A percentile compares a stretch with the other conserved stretches of the same genome.
These are phyloP conservation scores for Orbicella faveolata DNA, from an alignment of 64 coral and sea anemone genomes.

Conservation along the genomic window DNA sequence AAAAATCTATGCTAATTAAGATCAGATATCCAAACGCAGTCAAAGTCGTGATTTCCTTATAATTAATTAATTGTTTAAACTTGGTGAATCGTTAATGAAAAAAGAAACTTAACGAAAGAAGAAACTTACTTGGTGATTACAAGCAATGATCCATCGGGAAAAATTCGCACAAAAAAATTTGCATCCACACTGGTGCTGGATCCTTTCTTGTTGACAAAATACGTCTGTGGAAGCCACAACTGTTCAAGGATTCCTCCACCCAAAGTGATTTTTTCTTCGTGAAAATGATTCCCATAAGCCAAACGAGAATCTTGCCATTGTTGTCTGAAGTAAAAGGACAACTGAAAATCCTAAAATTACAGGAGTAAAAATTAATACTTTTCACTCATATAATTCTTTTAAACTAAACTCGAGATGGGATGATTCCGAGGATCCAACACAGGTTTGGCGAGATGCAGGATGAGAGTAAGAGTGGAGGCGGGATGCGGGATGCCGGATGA, in stretches of 20 bases:
- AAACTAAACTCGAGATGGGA: too few species aligned
- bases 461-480: too few species aligned
- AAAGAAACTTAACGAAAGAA: too few species aligned
- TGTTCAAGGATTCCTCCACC: constrained; percentile 32
- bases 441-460: too few species aligned
- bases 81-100: too few species aligned
- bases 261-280: constrained; percentile 17
- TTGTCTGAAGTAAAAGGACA: constrained; percentile 54
- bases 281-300: constrained; percentile 35
- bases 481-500: too few species aligned
- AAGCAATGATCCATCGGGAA: constrained; percentile 24
- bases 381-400: not conserved
- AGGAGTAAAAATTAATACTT: not conserved
- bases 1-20: too few species aligned
- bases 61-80: too few species aligned
- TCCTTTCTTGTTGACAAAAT: constrained; percentile 57
- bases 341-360: constrained; percentile 33
- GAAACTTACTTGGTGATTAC: constrained; percentile 28
- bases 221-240: constrained; percentile 54
- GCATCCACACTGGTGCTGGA: not conserved
- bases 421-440: too few species aligned
- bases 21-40: too few species aligned
- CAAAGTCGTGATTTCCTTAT: too few species aligned
- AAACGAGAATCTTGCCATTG: constrained; percentile 49
- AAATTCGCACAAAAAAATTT: constrained; percentile 40